These are phyloP conservation scores for Tinamus major DNA, from an alignment of 2,797 vertebrate species.

Conservation along the genomic window DNA sequence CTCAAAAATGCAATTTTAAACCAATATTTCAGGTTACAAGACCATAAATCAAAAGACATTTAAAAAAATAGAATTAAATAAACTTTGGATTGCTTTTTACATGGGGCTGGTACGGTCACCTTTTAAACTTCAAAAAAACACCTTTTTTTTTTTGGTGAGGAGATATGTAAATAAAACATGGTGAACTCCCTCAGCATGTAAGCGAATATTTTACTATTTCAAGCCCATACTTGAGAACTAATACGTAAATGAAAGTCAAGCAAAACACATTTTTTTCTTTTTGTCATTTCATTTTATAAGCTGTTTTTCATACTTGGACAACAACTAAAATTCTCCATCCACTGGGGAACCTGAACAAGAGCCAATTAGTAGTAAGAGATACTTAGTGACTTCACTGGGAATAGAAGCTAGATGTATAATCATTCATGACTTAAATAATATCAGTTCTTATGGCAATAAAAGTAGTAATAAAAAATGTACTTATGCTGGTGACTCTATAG, in stretches of 20 bases:
- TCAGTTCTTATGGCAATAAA: not conserved
- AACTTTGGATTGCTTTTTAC: not conserved
- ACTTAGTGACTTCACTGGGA: not conserved
- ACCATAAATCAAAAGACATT: not conserved
- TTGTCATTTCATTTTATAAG: not conserved
- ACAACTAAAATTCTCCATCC: not conserved
- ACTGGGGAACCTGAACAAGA: not conserved
- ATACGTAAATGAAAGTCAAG: not conserved
- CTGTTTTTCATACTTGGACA: not conserved
- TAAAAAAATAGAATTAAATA: not conserved
- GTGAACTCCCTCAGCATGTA: fast-evolving
- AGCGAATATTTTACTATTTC: not conserved
- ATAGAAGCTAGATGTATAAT: not conserved
- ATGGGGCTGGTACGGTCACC: not conserved
- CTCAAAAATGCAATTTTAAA: not conserved
- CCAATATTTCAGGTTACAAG: not conserved
- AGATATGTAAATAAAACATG: not conserved
- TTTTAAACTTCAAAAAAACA: not conserved
- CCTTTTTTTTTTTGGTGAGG: not conserved
- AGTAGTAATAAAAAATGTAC: not conserved
- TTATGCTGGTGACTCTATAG: not conserved
- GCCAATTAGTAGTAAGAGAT: not conserved
- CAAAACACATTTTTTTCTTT: not conserved
- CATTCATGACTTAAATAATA: not conserved
- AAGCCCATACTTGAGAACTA: not conserved